Percentiles rank a stretch among this genome's conserved stretches.
These are phyloP conservation scores for Diaphora mendica DNA, from an alignment of 2,888 invertebrate species.

Conservation along the genomic window DNA sequence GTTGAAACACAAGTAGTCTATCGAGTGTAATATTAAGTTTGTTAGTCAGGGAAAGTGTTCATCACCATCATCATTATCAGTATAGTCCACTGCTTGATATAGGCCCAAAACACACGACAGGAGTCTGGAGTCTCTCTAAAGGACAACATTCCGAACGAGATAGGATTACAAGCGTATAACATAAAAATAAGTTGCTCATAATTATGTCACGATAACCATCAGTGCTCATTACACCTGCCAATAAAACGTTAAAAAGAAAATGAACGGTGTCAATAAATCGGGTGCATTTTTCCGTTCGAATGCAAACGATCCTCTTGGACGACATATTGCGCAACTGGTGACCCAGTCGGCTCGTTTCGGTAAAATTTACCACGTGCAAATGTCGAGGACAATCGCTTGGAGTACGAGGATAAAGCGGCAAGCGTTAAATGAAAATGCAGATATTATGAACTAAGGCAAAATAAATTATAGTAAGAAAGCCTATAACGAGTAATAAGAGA, in stretches of 20 bases:
- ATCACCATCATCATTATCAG: too few relatives aligned
- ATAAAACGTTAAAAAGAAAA: conserved; percentile 37
- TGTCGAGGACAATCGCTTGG: conserved; percentile 64
- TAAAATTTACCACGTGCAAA: conserved; percentile 71
- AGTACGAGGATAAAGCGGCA: conserved; percentile 38
- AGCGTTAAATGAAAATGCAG: conserved; percentile 40
- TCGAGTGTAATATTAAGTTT: not conserved
- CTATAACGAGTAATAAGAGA: too few relatives aligned
- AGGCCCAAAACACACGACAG: too few relatives aligned
- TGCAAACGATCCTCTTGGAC: conserved; percentile 68
- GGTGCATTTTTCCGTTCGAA: conserved; percentile 57
- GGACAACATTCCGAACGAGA: not conserved
- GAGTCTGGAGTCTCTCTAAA: too few relatives aligned
- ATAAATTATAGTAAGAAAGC: not conserved
- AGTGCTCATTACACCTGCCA: conserved; percentile 21
- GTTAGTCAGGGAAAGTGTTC: not conserved
- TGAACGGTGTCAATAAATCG: conserved; percentile 42
- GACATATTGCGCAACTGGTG: conserved; percentile 68
- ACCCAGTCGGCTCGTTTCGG: conserved; percentile 67
- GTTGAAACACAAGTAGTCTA: not conserved
- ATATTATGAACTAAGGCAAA: not conserved
- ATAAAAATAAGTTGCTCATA: conserved; percentile 18
- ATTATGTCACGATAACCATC: conserved; percentile 20
- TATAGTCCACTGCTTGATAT: too few relatives aligned
- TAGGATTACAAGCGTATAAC: conserved; percentile 4